Conservation (phyloP, 2,113 vertebrate species). For the Trichomycterus rosablanca region DNA sequence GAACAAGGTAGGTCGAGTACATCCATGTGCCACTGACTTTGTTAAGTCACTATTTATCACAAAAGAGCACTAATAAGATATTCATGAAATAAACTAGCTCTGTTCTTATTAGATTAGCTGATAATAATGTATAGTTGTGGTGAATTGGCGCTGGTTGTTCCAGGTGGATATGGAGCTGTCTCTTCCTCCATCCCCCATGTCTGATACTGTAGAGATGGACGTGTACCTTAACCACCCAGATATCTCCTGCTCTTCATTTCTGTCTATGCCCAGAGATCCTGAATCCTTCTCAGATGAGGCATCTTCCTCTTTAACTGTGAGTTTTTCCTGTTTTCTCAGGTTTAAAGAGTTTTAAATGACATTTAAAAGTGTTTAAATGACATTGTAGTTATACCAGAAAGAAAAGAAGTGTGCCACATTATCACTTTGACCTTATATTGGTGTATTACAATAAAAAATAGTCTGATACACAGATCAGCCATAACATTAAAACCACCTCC, state of each 20-base stretch:
- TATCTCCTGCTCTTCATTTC: slow-evolving; percentile 57
- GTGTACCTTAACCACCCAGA: slow-evolving; percentile 56
- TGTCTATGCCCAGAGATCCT: slow-evolving; percentile 54
- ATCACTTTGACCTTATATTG: no score
- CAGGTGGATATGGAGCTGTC: slow-evolving; percentile 65
- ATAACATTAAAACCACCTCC: no score
- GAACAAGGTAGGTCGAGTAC: slow-evolving; percentile 49
- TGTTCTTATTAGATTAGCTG: no score
- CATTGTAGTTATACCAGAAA: no score
- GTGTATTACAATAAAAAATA: no score
- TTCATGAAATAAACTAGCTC: no score
- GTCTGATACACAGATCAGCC: no score
- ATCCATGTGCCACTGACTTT: no score
- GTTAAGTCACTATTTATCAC: neutral
- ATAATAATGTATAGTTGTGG: neutral
- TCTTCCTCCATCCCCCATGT: slow-evolving; percentile 52
- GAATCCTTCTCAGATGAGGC: slow-evolving; percentile 50
- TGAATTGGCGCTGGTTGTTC: slow-evolving; percentile 12
- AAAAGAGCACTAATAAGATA: no score
- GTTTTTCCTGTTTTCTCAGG: slow-evolving; percentile 7
- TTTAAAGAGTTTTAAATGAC: neutral
- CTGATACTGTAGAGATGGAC: slow-evolving; percentile 71
- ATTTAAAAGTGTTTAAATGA: no score
- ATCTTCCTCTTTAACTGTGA: slow-evolving; percentile 64
- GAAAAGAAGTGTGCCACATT: no score